Conservation (phyloP, 1,140 invertebrate species). For the Pygmarrhopalites habei region DNA sequence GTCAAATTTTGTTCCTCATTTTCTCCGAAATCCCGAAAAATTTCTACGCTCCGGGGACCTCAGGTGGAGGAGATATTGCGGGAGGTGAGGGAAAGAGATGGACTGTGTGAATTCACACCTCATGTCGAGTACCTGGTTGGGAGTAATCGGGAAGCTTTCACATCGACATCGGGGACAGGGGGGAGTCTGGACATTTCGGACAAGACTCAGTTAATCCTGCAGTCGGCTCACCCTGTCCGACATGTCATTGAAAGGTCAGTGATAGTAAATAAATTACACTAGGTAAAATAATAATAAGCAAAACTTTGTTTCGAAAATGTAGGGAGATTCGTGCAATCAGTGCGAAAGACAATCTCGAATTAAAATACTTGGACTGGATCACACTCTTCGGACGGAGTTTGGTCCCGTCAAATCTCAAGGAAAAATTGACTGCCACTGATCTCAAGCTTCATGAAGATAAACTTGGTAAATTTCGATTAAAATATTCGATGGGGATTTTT, state of each 20-base stretch:
- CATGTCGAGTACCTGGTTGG: slow-evolving; percentile 33
- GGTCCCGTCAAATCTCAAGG: too few relatives aligned
- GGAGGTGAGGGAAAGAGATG: slow-evolving; percentile 17
- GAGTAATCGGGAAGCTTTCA: background rate
- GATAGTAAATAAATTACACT: background rate
- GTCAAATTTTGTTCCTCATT: too few relatives aligned
- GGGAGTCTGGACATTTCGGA: slow-evolving; percentile 30
- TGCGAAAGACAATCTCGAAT: background rate
- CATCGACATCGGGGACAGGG: background rate
- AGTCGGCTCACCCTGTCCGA: slow-evolving; percentile 34
- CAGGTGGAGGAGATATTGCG: background rate
- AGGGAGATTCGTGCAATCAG: slow-evolving; percentile 29
- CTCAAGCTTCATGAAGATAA: slow-evolving; percentile 4
- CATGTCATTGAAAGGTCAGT: slow-evolving; percentile 33
- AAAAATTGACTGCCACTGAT: too few relatives aligned
- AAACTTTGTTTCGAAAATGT: background rate
- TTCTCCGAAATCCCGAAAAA: background rate
- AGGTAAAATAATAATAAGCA: background rate
- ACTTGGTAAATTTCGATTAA: too few relatives aligned
- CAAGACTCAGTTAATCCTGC: slow-evolving; percentile 36
- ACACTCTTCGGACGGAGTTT: slow-evolving; percentile 33
- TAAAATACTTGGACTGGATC: slow-evolving; percentile 32
- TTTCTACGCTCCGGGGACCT: background rate
- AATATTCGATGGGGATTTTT: too few relatives aligned
- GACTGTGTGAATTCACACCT: slow-evolving; percentile 10